Percentiles rank a stretch among this genome's conserved stretches.
Evolutionary conservation across 2,797 vertebrate species (phyloP).

Genomic region (Alectoris magna): DNA sequence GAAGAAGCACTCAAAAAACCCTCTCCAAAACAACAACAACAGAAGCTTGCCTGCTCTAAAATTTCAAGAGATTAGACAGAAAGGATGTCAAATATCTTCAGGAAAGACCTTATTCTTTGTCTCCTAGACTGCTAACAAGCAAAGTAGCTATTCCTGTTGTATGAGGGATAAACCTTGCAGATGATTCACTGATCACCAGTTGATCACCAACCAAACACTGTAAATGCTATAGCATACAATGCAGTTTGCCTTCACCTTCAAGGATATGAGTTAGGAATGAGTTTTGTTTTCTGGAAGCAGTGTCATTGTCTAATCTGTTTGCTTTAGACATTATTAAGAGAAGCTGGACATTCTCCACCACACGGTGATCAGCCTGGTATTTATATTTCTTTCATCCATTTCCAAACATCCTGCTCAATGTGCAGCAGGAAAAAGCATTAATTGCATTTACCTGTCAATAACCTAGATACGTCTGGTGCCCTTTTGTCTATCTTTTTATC

Average conservation of each 20-base stretch:
- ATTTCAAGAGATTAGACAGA: too few relatives aligned
- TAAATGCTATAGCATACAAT: not conserved
- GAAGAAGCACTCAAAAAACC: too few relatives aligned
- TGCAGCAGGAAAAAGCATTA: not conserved
- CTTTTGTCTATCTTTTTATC: not conserved
- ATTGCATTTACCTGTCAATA: not conserved
- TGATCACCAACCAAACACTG: not conserved
- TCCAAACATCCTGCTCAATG: not conserved
- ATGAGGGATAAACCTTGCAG: not conserved
- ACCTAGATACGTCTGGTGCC: not conserved
- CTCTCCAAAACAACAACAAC: too few relatives aligned
- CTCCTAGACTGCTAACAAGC: not conserved
- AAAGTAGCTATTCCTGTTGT: not conserved
- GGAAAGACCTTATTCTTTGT: not conserved
- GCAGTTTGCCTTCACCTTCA: not conserved
- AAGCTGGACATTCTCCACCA: not conserved
- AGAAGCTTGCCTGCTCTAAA: too few relatives aligned
- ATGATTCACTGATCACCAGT: not conserved
- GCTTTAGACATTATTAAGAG: not conserved
- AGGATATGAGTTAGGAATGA: not conserved
- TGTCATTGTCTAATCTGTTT: not conserved
- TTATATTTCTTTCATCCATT: not conserved
- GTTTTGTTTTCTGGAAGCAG: not conserved
- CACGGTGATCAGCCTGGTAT: not conserved
- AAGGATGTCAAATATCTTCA: too few relatives aligned